Base-by-base conservation (phyloP, 2,888 invertebrate genomes). In the Trilocha varians region DNA sequence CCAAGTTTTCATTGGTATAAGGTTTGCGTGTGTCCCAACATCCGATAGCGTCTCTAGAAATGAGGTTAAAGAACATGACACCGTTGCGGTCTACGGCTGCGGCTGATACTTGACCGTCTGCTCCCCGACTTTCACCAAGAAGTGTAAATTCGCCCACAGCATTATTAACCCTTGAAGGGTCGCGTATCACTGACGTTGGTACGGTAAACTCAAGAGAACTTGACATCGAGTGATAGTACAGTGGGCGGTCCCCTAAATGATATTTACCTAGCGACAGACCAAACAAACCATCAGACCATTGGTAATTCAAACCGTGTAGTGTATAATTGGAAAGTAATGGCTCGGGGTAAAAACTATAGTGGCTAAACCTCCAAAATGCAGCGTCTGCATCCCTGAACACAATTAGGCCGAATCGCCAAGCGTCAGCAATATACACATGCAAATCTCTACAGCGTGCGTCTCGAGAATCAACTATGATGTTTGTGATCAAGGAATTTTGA, bases 201-300 rank as follows among this genome's bases (percentile, higher is more conserved):
- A 94, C 91, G 35, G 89, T 88, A 66, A 93, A 95, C 70, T 95
- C 94, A 34, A 91, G 79, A 50, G 90, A 92, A 63, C 93, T 92
- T 0, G 95, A 93, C 92, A 95, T 92, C 0, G 95, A 90, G 67
- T 95, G 94, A 62, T 93, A 95, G 64, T 90, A 95, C 2, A 95
- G 63, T 0, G 89, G 87, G 35, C 92, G 87, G 51, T 94, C 91
- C 11, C 87, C 76, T 9, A 76, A 67, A 5, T 78, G 65, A 51
- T 77, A 78, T 46, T 89, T 89, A 16, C 91, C 90, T 40, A 93
- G 67, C 1, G 93, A 90, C 73, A 93, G 83, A 0, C 93, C 93
- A 55, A 94, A 94, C 3, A 94, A 77, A 0, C 94, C 94, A 55
- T 94, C 94, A 2, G 91, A 87, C 94, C 94, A 95, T 57, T 93